phyloP scores from a whole-genome alignment of 2,888 invertebrate species.

The Thyatira batis region DNA sequence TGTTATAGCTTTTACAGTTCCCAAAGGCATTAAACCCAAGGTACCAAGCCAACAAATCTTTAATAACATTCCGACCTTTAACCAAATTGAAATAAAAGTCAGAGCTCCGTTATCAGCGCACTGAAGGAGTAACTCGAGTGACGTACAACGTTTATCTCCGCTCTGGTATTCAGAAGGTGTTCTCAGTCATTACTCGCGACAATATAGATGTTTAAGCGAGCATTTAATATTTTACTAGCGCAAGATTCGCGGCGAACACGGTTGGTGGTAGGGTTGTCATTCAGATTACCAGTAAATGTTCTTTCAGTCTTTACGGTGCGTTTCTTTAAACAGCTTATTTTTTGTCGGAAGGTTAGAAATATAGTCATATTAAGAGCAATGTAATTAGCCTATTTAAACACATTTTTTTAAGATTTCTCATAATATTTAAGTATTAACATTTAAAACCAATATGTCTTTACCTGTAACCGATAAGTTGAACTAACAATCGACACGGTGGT shows the following conservation, averaged over 20 bases:
- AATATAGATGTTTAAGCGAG: slow-evolving; percentile 75
- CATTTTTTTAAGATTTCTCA: too few species aligned
- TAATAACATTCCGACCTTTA: neutral
- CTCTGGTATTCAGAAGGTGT: slow-evolving; percentile 79
- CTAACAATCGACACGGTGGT: too few species aligned
- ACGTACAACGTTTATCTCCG: slow-evolving; percentile 37
- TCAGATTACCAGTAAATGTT: neutral
- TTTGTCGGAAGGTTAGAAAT: too few species aligned
- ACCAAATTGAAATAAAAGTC: slow-evolving; percentile 10
- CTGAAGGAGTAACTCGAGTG: slow-evolving; percentile 26
- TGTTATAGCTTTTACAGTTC: neutral
- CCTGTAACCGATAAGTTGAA: too few species aligned
- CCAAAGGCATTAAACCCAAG: too few species aligned
- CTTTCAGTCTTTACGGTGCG: too few species aligned
- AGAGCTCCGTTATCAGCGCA: slow-evolving; percentile 5
- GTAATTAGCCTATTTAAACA: too few species aligned
- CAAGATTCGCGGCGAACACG: slow-evolving; percentile 62
- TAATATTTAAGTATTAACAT: too few species aligned
- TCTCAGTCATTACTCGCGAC: slow-evolving; percentile 70
- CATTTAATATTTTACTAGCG: slow-evolving; percentile 75
- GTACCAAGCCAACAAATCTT: neutral
- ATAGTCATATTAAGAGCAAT: too few species aligned
- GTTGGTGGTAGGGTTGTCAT: slow-evolving; percentile 43
- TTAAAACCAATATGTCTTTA: too few species aligned
- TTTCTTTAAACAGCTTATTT: too few species aligned